phyloP scores from a whole-genome alignment of 2,888 invertebrate species.

The Deilephila elpenor region DNA sequence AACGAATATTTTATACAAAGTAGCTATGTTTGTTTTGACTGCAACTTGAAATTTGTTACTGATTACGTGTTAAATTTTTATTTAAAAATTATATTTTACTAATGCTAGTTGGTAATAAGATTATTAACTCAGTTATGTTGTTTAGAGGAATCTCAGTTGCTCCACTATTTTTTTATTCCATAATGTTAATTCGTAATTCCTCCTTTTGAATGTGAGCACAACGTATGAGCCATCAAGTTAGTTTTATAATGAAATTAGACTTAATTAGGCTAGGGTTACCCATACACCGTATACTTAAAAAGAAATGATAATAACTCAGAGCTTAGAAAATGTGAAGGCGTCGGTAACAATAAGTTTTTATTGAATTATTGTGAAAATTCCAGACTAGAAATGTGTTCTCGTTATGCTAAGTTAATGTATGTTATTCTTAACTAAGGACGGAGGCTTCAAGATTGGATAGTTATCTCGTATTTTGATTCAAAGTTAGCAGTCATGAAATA shows the following conservation, averaged over 20 bases:
- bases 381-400: constrained; percentile 30
- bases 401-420: constrained; percentile 23
- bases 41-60: constrained; percentile 22
- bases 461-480: constrained; percentile 22
- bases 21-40: constrained; percentile 29
- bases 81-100: constrained; percentile 39
- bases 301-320: constrained; percentile 64
- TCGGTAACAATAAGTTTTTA: constrained; percentile 53
- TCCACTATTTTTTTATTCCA: constrained; percentile 58
- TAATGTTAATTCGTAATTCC: constrained; percentile 39
- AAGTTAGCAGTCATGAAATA: background rate
- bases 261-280: constrained; percentile 45
- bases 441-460: constrained; percentile 24
- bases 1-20: constrained; percentile 7
- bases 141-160: constrained; percentile 62
- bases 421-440: constrained; percentile 4
- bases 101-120: constrained; percentile 33
- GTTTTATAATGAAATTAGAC: constrained; percentile 54
- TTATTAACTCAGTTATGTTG: constrained; percentile 46
- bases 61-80: constrained; percentile 32
- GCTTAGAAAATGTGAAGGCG: constrained; percentile 65
- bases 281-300: constrained; percentile 50
- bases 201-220: constrained; percentile 59
- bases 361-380: constrained; percentile 33
- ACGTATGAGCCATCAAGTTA: constrained; percentile 58